A percentile compares a stretch with the other conserved stretches of the same genome.
phyloP scores from a whole-genome alignment of 2,113 vertebrate species.

The Bagarius yarrelli region DNA sequence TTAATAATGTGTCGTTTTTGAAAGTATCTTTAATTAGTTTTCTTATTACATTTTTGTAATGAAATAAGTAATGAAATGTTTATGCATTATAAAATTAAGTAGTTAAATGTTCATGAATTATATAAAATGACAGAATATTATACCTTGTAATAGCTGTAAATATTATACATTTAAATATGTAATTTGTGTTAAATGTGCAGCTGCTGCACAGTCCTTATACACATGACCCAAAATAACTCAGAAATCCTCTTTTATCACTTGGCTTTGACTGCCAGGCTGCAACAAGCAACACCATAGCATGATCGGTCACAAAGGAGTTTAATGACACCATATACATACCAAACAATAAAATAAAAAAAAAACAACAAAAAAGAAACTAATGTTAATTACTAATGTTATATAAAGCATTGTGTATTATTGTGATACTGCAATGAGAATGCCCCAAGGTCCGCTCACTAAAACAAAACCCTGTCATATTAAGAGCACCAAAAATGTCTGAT shows the following conservation, averaged over 20 bases:
- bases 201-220: constrained; percentile 27
- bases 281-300: constrained; percentile 12
- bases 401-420: not conserved
- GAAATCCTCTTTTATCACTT: constrained; percentile 36
- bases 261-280: not conserved
- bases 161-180: not conserved
- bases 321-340: not conserved
- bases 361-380: not conserved
- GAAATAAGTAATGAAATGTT: too few relatives aligned
- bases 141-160: not conserved
- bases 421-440: not conserved
- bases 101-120: not conserved
- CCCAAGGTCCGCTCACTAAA: not conserved
- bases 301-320: not conserved
- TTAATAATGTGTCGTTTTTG: not conserved
- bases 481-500: not conserved
- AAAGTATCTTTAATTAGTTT: too few relatives aligned
- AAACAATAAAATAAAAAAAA: not conserved
- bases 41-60: too few relatives aligned
- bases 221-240: constrained; percentile 44
- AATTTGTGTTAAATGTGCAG: constrained; percentile 15
- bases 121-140: not conserved
- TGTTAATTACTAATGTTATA: not conserved
- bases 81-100: too few relatives aligned
- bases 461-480: not conserved